phyloP scores from a whole-genome alignment of 2,888 invertebrate species.

The Chloroclysta siterata region DNA sequence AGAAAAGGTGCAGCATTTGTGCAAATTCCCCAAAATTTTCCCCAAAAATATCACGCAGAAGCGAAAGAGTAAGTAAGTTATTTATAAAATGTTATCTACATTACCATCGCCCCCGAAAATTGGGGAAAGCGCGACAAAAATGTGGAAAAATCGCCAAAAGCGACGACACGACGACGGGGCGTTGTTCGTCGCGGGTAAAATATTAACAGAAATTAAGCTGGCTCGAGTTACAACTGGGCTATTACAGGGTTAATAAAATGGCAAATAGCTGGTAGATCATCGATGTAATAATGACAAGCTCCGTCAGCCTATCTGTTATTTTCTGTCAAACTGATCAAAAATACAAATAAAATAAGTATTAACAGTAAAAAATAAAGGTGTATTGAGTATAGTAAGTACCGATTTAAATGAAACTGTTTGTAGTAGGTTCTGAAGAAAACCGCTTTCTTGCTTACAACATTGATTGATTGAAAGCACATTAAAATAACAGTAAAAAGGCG shows the following conservation, averaged over 20 bases:
- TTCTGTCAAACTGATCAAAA: no score
- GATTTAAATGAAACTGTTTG: no score
- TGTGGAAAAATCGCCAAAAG: conserved; percentile 31
- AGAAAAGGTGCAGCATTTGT: conserved; percentile 19
- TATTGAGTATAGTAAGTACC: no score
- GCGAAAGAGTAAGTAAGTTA: conserved; percentile 33
- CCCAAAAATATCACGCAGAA: conserved; percentile 20
- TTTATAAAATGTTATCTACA: conserved; percentile 42
- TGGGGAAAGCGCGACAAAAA: conserved; percentile 31
- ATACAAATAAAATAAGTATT: no score
- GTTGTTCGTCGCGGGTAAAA: conserved; percentile 41
- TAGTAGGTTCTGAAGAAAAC: no score
- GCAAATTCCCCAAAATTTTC: conserved; percentile 8
- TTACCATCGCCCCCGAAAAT: conserved; percentile 34
- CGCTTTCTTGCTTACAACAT: no score
- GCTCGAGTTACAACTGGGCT: not conserved
- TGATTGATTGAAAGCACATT: no score
- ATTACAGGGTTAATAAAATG: conserved; percentile 7
- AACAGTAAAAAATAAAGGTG: no score
- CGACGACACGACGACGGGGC: no score
- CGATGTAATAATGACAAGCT: not conserved
- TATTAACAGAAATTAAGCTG: conserved; percentile 44
- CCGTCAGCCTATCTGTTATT: no score
- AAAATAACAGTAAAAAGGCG: no score
- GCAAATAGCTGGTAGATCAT: not conserved